Conservation (phyloP, 2,113 vertebrate genomes). For the Egretta garzetta region DNA sequence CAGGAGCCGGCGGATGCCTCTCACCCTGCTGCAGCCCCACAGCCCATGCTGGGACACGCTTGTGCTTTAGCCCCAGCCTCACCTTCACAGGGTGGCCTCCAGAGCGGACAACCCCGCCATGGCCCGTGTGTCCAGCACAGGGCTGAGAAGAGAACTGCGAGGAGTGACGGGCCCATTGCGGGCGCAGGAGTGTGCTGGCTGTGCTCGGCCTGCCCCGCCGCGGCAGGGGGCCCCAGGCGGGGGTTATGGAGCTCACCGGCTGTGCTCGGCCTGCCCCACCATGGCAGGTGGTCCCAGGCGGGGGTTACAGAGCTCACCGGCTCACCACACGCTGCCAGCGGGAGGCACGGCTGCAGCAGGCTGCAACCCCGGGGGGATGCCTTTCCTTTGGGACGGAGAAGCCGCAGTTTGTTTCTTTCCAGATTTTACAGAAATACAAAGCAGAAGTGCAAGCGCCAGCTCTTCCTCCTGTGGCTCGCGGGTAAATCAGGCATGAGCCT, state of each 20-base stretch:
- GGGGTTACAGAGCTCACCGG: no score
- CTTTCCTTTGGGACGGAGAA: not conserved
- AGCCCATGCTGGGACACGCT: not conserved
- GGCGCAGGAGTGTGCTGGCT: rapidly evolving
- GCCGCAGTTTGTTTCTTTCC: not conserved
- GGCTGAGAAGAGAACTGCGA: not conserved
- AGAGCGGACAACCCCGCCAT: not conserved
- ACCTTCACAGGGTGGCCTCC: rapidly evolving
- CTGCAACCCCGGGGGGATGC: not conserved
- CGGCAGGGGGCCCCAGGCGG: not conserved
- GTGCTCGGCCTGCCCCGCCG: not conserved
- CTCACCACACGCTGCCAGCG: rapidly evolving
- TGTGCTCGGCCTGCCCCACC: no score
- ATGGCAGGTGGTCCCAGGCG: not conserved
- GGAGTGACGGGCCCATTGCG: not conserved
- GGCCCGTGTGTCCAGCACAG: rapidly evolving
- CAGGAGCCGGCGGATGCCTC: not conserved
- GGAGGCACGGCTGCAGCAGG: not conserved
- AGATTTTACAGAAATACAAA: not conserved
- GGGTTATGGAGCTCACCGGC: no score
- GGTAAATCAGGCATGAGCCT: rapidly evolving
- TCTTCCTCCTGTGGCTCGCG: rapidly evolving
- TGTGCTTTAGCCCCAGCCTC: not conserved
- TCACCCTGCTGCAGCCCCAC: not conserved
- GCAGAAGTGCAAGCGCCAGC: not conserved